Evolutionary conservation across 2,888 invertebrate species (phyloP), one percentile per base, ranked within the genome.

Genomic region (Aproaerema taeniolella): DNA sequence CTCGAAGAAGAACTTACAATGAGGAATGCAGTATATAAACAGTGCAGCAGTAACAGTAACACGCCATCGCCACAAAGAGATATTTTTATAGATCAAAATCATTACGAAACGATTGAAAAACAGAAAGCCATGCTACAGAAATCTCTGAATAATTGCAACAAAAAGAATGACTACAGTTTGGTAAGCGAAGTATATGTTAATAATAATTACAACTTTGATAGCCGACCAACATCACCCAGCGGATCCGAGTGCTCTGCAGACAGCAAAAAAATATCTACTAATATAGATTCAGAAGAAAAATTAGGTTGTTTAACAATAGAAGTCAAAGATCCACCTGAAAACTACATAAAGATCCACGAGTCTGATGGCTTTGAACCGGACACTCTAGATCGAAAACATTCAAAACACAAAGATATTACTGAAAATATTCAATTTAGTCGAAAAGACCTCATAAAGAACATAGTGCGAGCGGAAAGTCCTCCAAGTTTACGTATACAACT

Each of bases 351-450:
- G 58, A 91, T 93, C 34, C 90, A 93, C 41, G 95, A 95, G 58
- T 94, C 94, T 1, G 94, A 94, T 55, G 91, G 91, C 39, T 95
- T 94, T 56, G 95, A 95, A 67, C 95, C 95, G 0, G 95, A 95
- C 51, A 95, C 95, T 0, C 81, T 95, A 40, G 95, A 95, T 59
- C 87, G 95, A 15, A 95, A 95, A 61, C 91, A 92, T 30, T 89
- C 61, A 1, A 86, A 83, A 55, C 71, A 79, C 25, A 85, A 76
- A 60, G 68, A 70, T 42, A 47, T 55, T 15, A 43, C 59, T 15
- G 75, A 75, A 45, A 68, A 47, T 39, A 52, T 55, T 30, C 69
- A 76, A 17, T 78, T 76, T 29, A 81, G 77, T 41, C 72, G 81
- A 46, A 81, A 64, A 51, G 65, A 74, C 46, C 54, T 83, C 1